Conservation (phyloP, 2,888 invertebrate species). For the Ornithoptera alexandrae region DNA sequence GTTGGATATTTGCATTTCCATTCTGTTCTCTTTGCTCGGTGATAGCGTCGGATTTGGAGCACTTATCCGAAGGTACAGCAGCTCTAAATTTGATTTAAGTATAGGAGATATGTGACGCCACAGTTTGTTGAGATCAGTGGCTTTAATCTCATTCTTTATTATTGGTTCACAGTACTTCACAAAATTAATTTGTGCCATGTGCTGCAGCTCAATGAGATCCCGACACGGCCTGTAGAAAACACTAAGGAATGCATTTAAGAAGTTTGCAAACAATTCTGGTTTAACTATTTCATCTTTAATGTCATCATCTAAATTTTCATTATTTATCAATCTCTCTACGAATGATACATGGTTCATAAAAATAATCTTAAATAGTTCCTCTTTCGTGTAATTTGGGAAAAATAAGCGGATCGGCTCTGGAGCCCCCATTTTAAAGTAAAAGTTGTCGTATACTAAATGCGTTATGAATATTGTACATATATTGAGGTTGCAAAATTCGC, state of each 20-base stretch:
- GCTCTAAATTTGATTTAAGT: slow-evolving; percentile 86
- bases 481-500: slow-evolving; percentile 85
- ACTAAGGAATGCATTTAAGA: slow-evolving; percentile 89
- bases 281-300: slow-evolving; percentile 57
- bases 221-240: slow-evolving; percentile 92
- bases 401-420: slow-evolving; percentile 86
- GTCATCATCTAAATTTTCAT: slow-evolving; percentile 48
- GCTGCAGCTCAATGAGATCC: slow-evolving; percentile 89
- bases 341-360: slow-evolving; percentile 61
- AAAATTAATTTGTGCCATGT: slow-evolving; percentile 89
- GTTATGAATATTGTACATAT: slow-evolving; percentile 88
- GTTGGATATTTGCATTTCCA: slow-evolving; percentile 41
- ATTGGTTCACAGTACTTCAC: slow-evolving; percentile 89
- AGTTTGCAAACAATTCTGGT: slow-evolving; percentile 86
- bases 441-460: slow-evolving; percentile 90
- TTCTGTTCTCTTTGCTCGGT: slow-evolving; percentile 59
- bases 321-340: slow-evolving; percentile 52
- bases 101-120: slow-evolving; percentile 90
- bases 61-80: slow-evolving; percentile 86
- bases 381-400: slow-evolving; percentile 90
- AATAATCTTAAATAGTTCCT: slow-evolving; percentile 80
- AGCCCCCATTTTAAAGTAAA: slow-evolving; percentile 84
- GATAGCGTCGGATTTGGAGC: slow-evolving; percentile 50
- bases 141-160: slow-evolving; percentile 81
- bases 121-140: slow-evolving; percentile 83